phyloP scores from a whole-genome alignment of 2,888 invertebrate species.

The Carpatolechia fugitivella region DNA sequence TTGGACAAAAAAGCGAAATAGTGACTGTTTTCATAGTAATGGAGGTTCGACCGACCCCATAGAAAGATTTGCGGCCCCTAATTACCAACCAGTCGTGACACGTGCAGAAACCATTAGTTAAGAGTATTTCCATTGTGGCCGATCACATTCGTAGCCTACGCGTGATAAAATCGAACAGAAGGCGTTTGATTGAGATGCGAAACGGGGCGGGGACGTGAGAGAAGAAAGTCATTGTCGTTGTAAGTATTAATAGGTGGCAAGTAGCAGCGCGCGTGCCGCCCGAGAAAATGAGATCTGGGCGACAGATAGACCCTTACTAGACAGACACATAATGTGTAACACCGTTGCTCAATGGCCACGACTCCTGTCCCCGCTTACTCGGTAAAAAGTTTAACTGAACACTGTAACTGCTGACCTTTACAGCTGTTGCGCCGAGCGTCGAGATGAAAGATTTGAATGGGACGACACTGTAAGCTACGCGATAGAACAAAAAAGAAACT shows the following conservation, averaged over 20 bases:
- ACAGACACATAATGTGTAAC: conserved; percentile 21
- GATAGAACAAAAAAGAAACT: too few species aligned
- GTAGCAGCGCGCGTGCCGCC: conserved; percentile 19
- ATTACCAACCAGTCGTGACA: conserved; percentile 20
- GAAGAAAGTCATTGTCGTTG: conserved; percentile 53
- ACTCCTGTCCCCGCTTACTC: background rate
- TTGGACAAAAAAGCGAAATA: too few species aligned
- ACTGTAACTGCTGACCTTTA: too few species aligned
- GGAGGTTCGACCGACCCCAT: background rate
- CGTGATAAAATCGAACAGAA: conserved; percentile 36
- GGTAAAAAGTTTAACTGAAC: too few species aligned
- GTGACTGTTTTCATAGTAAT: too few species aligned
- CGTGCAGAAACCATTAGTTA: conserved; percentile 13
- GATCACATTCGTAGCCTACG: conserved; percentile 18
- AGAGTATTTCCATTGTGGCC: conserved; percentile 11
- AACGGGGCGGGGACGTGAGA: conserved; percentile 52
- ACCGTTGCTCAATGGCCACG: conserved; percentile 20
- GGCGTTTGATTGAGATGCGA: conserved; percentile 27
- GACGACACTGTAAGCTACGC: too few species aligned
- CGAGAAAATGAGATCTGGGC: conserved; percentile 20
- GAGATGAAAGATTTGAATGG: too few species aligned
- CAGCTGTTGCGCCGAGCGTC: too few species aligned
- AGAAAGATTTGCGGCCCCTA: conserved; percentile 20
- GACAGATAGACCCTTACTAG: conserved; percentile 27
- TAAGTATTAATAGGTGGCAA: conserved; percentile 5